Percentiles rank a stretch among this genome's conserved stretches.
phyloP scores from a whole-genome alignment of 1,140 invertebrate species.

The Psix sp. region DNA sequence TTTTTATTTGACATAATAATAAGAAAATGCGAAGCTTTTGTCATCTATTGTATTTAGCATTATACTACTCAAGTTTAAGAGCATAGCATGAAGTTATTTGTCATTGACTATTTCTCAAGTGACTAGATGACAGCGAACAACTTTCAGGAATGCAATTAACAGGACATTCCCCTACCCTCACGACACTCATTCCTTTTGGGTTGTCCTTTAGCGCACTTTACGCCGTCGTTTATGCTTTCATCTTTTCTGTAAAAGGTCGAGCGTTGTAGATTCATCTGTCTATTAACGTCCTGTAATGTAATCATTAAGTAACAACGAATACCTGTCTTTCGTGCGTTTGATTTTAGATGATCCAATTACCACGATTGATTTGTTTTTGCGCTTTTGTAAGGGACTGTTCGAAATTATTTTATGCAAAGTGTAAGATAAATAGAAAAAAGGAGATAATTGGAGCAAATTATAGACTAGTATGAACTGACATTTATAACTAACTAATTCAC shows the following conservation, averaged over 20 bases:
- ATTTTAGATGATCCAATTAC: constrained; percentile 18
- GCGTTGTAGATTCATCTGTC: constrained; percentile 39
- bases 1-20: too few relatives aligned
- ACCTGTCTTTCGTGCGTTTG: constrained; percentile 11
- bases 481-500: too few relatives aligned
- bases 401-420: too few relatives aligned
- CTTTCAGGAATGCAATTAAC: constrained; percentile 56
- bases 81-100: constrained; percentile 25
- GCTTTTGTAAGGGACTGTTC: neutral
- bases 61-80: constrained; percentile 23
- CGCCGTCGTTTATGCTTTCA: constrained; percentile 46
- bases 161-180: constrained; percentile 41
- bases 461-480: too few relatives aligned
- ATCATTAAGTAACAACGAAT: constrained; percentile 35
- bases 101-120: constrained; percentile 52
- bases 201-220: constrained; percentile 31
- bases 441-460: too few relatives aligned
- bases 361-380: constrained; percentile 10
- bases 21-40: neutral
- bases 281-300: constrained; percentile 46
- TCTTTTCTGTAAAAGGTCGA: constrained; percentile 46
- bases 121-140: constrained; percentile 46
- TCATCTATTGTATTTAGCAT: constrained; percentile 5
- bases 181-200: constrained; percentile 26
- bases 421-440: too few relatives aligned